phyloP scores from a whole-genome alignment of 30 jellyfish, hydroid and myxozoan species.

The Chrysaora quinquecirrha region DNA sequence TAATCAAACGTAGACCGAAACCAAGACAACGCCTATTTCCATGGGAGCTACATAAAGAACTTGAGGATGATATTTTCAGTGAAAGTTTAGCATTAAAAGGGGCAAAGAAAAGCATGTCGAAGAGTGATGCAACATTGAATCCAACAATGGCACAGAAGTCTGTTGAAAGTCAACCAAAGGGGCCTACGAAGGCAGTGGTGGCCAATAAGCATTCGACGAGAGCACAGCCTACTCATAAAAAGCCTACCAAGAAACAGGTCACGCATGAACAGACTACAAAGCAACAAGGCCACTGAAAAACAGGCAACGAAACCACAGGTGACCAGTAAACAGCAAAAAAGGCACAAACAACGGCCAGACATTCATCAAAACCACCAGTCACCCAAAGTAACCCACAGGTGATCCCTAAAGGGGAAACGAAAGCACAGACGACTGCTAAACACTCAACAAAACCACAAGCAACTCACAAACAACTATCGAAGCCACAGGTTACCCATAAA shows the following conservation, averaged over 20 bases:
- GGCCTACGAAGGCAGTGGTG: no score
- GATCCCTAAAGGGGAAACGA: neutral
- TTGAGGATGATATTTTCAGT: conserved; percentile 57
- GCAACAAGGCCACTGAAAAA: neutral
- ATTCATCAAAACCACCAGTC: neutral
- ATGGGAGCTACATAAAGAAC: conserved; percentile 53
- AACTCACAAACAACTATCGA: neutral
- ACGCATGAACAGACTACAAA: neutral
- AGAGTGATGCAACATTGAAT: neutral
- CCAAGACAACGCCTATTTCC: conserved; percentile 25
- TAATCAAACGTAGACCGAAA: conserved; percentile 32
- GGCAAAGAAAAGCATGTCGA: neutral
- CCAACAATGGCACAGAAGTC: conserved; percentile 20
- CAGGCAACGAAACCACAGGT: neutral
- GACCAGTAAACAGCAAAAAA: neutral
- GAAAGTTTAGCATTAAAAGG: conserved; percentile 4
- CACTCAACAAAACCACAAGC: neutral
- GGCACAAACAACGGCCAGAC: neutral
- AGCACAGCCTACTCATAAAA: neutral
- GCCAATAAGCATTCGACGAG: conserved; percentile 17
- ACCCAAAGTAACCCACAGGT: no score
- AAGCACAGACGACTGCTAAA: neutral
- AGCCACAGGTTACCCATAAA: neutral
- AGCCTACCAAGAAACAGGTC: neutral
- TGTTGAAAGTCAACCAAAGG: no score